Evolutionary conservation across 2,113 vertebrate genomes (phyloP).

Genomic region (Myrmecophaga tridactyla): DNA sequence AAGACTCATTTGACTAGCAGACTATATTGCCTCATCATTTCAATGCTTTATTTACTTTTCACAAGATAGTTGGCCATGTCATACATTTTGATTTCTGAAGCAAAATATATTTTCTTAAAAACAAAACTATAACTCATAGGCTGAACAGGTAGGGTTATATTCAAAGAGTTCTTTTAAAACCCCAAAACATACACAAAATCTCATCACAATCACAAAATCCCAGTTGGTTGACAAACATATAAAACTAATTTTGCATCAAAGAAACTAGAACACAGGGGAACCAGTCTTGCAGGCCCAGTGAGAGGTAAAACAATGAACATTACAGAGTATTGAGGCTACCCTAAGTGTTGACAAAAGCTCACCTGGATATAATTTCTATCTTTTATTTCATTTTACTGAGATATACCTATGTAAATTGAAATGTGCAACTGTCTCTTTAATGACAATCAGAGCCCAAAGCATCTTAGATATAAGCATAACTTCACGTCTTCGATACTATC

Average conservation of each 20-base stretch:
- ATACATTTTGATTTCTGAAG: no score
- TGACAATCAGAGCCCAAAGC: not conserved
- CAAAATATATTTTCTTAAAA: no score
- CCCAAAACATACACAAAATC: not conserved
- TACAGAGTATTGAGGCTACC: not conserved
- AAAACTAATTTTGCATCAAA: not conserved
- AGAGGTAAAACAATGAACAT: not conserved
- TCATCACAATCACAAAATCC: not conserved
- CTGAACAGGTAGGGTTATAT: not conserved
- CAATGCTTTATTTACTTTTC: no score
- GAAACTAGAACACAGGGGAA: not conserved
- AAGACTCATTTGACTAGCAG: no score
- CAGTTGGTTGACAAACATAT: not conserved
- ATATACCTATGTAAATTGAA: not conserved
- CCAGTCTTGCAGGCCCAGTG: not conserved
- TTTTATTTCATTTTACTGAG: not conserved
- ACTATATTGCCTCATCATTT: no score
- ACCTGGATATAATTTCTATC: not conserved
- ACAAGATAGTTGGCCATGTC: no score
- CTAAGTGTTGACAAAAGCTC: not conserved
- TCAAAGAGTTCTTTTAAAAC: not conserved
- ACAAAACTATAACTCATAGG: no score
- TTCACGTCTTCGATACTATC: not conserved
- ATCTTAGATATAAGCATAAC: not conserved
- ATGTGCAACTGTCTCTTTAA: not conserved